Evolutionary conservation across 2,888 invertebrate genomes (phyloP).

Genomic region (Agrotis puta): DNA sequence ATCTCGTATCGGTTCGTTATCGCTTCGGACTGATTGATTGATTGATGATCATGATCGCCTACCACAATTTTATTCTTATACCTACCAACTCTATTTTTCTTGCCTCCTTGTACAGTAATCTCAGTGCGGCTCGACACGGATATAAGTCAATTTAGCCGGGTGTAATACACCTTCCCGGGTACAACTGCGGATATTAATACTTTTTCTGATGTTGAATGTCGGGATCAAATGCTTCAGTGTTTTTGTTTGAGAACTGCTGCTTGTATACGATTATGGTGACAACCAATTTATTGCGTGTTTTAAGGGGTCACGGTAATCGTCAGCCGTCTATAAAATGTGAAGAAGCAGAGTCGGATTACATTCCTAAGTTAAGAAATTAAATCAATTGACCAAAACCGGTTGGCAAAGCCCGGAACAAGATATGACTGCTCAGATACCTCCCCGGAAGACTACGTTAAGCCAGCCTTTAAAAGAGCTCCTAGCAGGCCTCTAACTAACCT

Average conservation of each 20-base stretch:
- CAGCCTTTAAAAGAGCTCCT: no score
- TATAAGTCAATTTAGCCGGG: constrained; percentile 80
- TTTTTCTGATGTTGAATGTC: constrained; percentile 64
- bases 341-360: no score
- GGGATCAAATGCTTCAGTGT: constrained; percentile 45
- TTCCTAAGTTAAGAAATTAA: no score
- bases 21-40: no score
- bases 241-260: constrained; percentile 17
- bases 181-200: constrained; percentile 67
- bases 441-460: no score
- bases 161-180: constrained; percentile 74
- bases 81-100: constrained; percentile 14
- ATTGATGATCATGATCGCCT: not conserved
- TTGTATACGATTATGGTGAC: not conserved
- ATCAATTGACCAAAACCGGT: no score
- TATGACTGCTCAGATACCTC: no score
- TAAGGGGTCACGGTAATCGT: no score
- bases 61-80: not conserved
- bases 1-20: no score
- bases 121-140: constrained; percentile 73
- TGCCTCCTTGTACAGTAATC: constrained; percentile 63
- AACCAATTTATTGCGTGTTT: not conserved
- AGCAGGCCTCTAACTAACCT: no score
- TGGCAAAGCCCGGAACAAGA: no score
- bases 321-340: no score